These are phyloP conservation scores for Lasioglossum baleicum DNA, from an alignment of 1,140 invertebrate species.

Conservation along the genomic window DNA sequence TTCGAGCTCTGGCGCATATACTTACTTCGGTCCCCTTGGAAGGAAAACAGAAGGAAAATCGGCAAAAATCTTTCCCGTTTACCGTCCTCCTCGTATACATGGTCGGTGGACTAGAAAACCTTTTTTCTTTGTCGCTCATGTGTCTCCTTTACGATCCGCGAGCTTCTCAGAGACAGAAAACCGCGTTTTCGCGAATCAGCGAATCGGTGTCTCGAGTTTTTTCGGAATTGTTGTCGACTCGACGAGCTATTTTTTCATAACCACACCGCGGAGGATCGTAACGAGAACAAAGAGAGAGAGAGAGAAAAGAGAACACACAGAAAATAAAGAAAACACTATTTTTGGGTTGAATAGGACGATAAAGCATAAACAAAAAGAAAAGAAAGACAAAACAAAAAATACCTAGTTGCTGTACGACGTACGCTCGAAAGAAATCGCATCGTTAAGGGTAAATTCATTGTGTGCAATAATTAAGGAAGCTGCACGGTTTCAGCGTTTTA, in stretches of 20 bases:
- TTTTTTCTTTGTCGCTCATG: slow-evolving; percentile 27
- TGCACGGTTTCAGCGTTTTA: slow-evolving; percentile 52
- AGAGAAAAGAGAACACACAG: background rate
- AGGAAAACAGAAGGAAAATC: background rate
- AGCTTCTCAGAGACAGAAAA: background rate
- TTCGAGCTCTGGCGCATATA: background rate
- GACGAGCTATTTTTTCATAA: slow-evolving; percentile 31
- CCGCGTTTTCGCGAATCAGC: too few relatives aligned
- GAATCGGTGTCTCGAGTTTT: background rate
- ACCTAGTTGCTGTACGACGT: slow-evolving; percentile 46
- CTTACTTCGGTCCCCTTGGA: background rate
- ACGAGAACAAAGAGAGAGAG: background rate
- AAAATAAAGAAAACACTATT: slow-evolving; percentile 17
- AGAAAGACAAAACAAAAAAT: too few relatives aligned
- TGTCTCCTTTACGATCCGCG: slow-evolving; percentile 49
- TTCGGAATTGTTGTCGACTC: slow-evolving; percentile 22
- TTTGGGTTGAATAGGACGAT: slow-evolving; percentile 36
- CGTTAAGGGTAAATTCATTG: slow-evolving; percentile 46
- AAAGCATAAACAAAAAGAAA: background rate
- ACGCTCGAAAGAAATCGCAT: slow-evolving; percentile 33
- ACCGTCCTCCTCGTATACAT: slow-evolving; percentile 6
- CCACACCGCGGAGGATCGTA: background rate
- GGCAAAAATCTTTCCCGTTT: background rate
- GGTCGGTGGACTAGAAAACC: background rate
- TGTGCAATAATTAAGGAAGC: slow-evolving; percentile 61